Base-by-base conservation (phyloP, 1,140 invertebrate species). In the Trichomalopsis sarcophagae region DNA sequence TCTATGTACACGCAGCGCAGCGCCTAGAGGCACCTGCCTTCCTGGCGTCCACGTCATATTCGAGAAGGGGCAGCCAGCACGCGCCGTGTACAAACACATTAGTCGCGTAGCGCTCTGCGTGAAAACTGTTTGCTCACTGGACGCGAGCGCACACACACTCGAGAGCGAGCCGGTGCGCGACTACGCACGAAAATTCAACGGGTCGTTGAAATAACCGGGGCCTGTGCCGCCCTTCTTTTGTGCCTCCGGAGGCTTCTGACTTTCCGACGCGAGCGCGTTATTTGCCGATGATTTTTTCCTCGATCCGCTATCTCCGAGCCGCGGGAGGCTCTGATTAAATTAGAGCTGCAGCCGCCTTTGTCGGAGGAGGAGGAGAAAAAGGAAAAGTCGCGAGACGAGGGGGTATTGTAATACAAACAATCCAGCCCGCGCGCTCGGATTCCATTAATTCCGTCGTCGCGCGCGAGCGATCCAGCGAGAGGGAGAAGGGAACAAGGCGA, bases 371-470 rank as follows among this genome's bases (percentile, higher is more conserved):
- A n/a, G 6, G 17, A 9, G n/a, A 17, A n/a, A 62, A 62, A 1
- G 55, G 55, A 62, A 62, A 62, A 62, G 71, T 23, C 14, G 23
- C 14, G 21, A n/a, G 21, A 62, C 55, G 55, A 62, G 23, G 27
- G 23, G 21, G 69, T 47, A 80, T 84, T 81, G 78, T 75, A 84
- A 84, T 62, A 84, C 77, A 84, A 84, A 81, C 78, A 84, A 84
- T 81, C 62, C 47, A 21, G 13, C 62, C 30, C 73, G 68, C 73
- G 68, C 40, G 9, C 69, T 76, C 36, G 27, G n/a, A 81, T 82
- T 82, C 80, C 71, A 82, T 82, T 82, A 85, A 85, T 69, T 85
- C 40, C 78, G 62, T n/a, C 23, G 71, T 44, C 13, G 55, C 55
- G 71, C 40, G 71, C 40, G 44, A 76, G 69, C 47, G 76, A 23